phyloP scores from a whole-genome alignment of 2,113 vertebrate species.

The Pyxicephalus adspersus region DNA sequence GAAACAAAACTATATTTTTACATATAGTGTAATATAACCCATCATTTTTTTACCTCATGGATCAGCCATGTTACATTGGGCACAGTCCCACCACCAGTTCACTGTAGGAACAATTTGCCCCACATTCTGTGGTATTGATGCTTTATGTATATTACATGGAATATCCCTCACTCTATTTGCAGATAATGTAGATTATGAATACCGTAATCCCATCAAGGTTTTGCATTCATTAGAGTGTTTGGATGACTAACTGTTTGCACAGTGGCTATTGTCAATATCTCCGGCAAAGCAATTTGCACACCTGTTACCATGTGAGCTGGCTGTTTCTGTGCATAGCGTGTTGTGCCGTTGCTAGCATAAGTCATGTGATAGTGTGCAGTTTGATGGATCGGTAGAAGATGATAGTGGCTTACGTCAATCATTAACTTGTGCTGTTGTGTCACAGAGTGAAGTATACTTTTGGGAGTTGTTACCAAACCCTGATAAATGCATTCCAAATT shows the following conservation, averaged over 20 bases:
- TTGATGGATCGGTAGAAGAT: slow-evolving; percentile 5
- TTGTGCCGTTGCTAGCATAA: neutral
- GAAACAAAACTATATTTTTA: no score
- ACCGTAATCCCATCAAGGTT: neutral
- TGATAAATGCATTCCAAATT: neutral
- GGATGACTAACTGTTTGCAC: slow-evolving; percentile 38
- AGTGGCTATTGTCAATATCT: slow-evolving; percentile 28
- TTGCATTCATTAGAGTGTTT: slow-evolving; percentile 7
- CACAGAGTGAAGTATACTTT: neutral
- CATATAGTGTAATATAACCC: no score
- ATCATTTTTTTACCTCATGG: no score
- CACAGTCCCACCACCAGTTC: no score
- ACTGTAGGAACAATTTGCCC: no score
- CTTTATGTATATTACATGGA: no score
- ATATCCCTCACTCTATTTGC: no score
- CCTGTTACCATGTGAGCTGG: slow-evolving; percentile 5
- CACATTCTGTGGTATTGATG: no score
- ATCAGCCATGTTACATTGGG: no score
- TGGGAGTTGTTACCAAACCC: neutral
- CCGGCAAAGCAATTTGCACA: neutral
- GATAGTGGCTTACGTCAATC: neutral
- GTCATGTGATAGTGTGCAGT: neutral
- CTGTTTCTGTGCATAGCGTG: neutral
- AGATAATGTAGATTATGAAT: neutral
- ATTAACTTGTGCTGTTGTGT: neutral